Base-by-base conservation (phyloP, 2,113 vertebrate species). In the Platichthys flesus region DNA sequence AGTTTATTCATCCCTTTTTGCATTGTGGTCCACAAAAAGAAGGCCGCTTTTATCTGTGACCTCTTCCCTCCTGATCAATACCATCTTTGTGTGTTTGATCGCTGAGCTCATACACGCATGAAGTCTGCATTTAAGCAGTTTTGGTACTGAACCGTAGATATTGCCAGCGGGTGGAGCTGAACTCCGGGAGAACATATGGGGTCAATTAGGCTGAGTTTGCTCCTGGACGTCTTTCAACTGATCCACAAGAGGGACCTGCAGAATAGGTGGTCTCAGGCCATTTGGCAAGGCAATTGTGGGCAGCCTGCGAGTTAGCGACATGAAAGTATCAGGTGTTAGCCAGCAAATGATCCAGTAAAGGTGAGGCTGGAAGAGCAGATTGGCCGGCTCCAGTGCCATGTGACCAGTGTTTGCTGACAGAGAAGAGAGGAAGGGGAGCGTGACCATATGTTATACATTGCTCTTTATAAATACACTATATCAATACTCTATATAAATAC, bases 231-330 rank as follows among this genome's bases (percentile, higher is more conserved):
- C 80, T 81, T 93, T 93, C 93, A 93, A 89, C 83, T 85, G 88
- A 87, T 90, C 91, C 85, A 89, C 91, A 90, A 92, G 89, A 28
- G 88, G 77, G 90, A 90, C 78, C 88, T 74, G 85, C 89, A 87
- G 90, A 90, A 94, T 88, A 93, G 92, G 91, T 93, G 93, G 93
- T 94, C 93, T 92, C 90, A 85, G 92, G 91, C 93, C 92, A 94
- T 94, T 94, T 94, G 93, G 93, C 91, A 85, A 87, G 83, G 89
- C 82, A 91, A 90, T 90, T 85, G 89, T 89, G 90, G 90, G 91
- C 92, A 90, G 89, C 85, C 90, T 78, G 57, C 14, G 65, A 87
- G 90, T 88, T 81, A 90, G 89, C 67, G 76, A 90, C 92, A 87
- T 87, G 88, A 91, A 89, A 79, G 90, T 93, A 94, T 94, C 93